Percentiles rank a stretch among this genome's conserved stretches.
These are phyloP conservation scores for Agonum fuliginosum DNA, from an alignment of 2,888 invertebrate genomes.

Conservation along the genomic window DNA sequence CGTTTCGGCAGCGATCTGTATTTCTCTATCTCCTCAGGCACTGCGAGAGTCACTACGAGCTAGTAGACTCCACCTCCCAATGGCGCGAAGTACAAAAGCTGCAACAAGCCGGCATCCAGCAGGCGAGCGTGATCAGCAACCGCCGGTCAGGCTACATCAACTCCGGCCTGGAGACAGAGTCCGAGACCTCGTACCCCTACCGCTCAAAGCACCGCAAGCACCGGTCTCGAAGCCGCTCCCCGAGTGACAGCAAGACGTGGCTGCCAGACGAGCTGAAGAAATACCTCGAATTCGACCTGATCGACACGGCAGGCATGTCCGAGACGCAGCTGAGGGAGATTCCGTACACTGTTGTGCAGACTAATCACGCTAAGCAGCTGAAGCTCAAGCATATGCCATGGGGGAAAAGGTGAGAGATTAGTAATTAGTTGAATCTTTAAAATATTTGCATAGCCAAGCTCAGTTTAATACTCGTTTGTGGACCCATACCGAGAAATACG, in stretches of 20 bases:
- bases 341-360: slow-evolving; percentile 91
- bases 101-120: slow-evolving; percentile 79
- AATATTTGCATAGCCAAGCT: too few species aligned
- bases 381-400: slow-evolving; percentile 72
- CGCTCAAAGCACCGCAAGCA: slow-evolving; percentile 70
- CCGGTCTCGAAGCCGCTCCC: slow-evolving; percentile 80
- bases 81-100: slow-evolving; percentile 92
- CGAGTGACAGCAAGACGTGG: slow-evolving; percentile 82
- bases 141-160: slow-evolving; percentile 71
- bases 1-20: too few species aligned
- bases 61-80: slow-evolving; percentile 91
- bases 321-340: slow-evolving; percentile 91
- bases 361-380: slow-evolving; percentile 78
- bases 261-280: slow-evolving; percentile 86
- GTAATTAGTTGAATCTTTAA: too few species aligned
- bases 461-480: too few species aligned
- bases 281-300: slow-evolving; percentile 90
- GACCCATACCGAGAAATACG: too few species aligned
- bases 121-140: slow-evolving; percentile 78
- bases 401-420: slow-evolving; percentile 63
- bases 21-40: slow-evolving; percentile 71
- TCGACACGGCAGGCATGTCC: slow-evolving; percentile 92
- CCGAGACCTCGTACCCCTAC: slow-evolving; percentile 70
- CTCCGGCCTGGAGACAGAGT: slow-evolving; percentile 73
- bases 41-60: slow-evolving; percentile 76